Evolutionary conservation across 37 sponge, comb jelly and placozoan genomes (phyloP), one percentile per base, ranked within the genome.

Genomic region (Crambe crambe): DNA sequence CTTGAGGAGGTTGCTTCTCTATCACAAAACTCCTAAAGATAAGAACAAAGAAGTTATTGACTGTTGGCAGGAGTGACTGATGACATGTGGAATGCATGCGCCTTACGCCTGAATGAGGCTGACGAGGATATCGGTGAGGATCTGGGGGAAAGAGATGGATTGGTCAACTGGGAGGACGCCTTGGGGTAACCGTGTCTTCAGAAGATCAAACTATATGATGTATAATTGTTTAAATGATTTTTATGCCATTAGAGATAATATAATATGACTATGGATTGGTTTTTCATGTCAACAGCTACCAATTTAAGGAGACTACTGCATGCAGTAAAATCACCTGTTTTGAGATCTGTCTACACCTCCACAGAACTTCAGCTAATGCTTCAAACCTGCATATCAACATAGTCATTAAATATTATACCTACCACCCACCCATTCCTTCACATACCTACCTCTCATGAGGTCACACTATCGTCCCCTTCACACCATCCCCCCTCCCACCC

Each of bases 1-100:
- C 99, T 82, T 98, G 99, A 9, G 99, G 99, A 9, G 99, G 99
- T 47, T 98, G 94, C 63, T 95, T 90, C 78, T 98, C 99, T 18
- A 98, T 61, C 54, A 98, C 89, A 80, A 98, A 98, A 58, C 91
- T 89, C 83, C 95, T 95, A 58, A 1, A 72, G 34, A 71, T 20
- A 51, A 47, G 30, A 30, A 87, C 17, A 62, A 30, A 40, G 37
- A 29, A 36, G 20, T 67, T n/a, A n/a, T n/a, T n/a, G n/a, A n/a
- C n/a, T n/a, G n/a, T n/a, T n/a, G n/a, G n/a, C n/a, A n/a, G n/a
- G n/a, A n/a, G n/a, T n/a, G n/a, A n/a, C n/a, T n/a, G 22, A 26
- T 22, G 9, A 29, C 27, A 58, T 18, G 31, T 4, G 23, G 26
- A 63, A 25, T 62, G 1, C 51, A 72, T 68, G 44, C 35, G 37